These are phyloP conservation scores for Lasioglossum vierecki DNA, from an alignment of 2,888 invertebrate species.

Conservation along the genomic window DNA sequence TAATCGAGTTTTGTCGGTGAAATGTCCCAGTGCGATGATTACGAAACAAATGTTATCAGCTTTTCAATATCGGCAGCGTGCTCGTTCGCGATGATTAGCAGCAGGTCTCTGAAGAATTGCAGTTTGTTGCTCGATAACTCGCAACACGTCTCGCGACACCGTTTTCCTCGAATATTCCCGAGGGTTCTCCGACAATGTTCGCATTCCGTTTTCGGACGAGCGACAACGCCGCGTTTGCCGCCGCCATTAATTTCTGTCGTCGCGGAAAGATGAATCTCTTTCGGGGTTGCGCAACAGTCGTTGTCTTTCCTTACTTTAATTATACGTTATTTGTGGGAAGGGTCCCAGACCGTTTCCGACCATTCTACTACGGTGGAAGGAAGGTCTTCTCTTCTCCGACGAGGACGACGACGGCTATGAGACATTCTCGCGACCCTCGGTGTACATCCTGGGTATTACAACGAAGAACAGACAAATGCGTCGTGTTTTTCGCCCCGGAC, in stretches of 20 bases:
- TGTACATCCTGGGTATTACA: background rate
- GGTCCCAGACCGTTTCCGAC: constrained; percentile 71
- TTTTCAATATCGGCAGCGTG: background rate
- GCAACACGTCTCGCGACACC: background rate
- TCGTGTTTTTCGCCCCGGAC: background rate
- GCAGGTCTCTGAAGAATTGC: background rate
- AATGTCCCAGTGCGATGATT: too few species aligned
- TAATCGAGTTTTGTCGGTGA: too few species aligned
- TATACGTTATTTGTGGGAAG: constrained; percentile 69
- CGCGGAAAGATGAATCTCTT: constrained; percentile 56
- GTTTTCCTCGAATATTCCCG: constrained; percentile 3
- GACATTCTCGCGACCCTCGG: constrained; percentile 47
- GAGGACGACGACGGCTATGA: constrained; percentile 35
- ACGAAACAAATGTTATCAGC: background rate
- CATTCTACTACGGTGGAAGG: constrained; percentile 59
- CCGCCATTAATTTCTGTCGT: constrained; percentile 48
- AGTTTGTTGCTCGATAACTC: background rate
- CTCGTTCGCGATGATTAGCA: background rate
- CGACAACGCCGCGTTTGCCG: background rate
- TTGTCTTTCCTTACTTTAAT: constrained; percentile 65
- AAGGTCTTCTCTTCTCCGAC: constrained; percentile 31
- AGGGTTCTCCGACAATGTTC: background rate
- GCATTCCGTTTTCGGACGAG: background rate
- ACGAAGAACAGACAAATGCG: background rate
- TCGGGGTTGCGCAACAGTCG: constrained; percentile 52